These are phyloP conservation scores for Xenopus borealis DNA, from an alignment of 2,113 vertebrate species.

Conservation along the genomic window DNA sequence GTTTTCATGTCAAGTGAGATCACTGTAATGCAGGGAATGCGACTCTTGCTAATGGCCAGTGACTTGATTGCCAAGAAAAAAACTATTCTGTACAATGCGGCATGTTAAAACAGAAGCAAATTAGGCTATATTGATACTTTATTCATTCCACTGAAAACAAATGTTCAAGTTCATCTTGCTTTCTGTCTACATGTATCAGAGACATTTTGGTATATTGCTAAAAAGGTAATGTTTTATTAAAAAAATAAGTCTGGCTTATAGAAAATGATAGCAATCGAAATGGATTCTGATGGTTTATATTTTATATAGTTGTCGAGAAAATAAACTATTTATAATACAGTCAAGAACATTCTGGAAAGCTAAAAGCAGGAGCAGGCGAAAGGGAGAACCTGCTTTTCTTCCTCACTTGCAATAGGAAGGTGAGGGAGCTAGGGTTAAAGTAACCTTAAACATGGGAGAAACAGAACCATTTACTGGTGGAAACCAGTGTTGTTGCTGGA, in stretches of 20 bases:
- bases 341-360: background rate
- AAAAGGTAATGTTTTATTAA: conserved; percentile 2
- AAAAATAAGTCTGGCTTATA: background rate
- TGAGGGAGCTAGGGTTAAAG: too few species aligned
- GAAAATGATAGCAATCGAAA: too few species aligned
- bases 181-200: conserved; percentile 1
- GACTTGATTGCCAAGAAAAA: conserved; percentile 13
- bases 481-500: too few species aligned
- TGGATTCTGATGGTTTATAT: too few species aligned
- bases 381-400: too few species aligned
- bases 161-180: background rate
- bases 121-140: background rate
- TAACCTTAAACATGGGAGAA: too few species aligned
- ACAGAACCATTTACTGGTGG: too few species aligned
- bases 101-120: conserved; percentile 3
- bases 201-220: background rate
- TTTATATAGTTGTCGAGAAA: background rate
- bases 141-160: conserved; percentile 12
- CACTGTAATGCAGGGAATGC: conserved; percentile 31
- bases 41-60: background rate
- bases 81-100: background rate
- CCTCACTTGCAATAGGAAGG: too few species aligned
- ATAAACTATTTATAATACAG: conserved; percentile 20
- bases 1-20: conserved; percentile 8
- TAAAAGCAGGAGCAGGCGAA: too few species aligned